Evolutionary conservation across 2,113 vertebrate species (phyloP).

Genomic region (Vulpes lagopus): DNA sequence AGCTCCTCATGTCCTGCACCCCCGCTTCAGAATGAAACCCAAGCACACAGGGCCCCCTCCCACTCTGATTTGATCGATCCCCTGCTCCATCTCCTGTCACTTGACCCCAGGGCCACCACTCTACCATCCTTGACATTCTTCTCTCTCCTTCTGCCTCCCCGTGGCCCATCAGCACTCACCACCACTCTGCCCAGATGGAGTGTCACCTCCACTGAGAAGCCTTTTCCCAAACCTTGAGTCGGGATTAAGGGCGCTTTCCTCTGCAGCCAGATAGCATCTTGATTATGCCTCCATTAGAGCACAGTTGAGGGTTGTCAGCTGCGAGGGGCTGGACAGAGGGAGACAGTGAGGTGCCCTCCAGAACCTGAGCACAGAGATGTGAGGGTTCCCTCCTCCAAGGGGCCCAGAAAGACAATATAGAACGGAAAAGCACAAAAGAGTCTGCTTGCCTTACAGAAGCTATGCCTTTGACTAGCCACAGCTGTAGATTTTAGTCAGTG

Average conservation of each 20-base stretch:
- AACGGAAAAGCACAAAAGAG: neutral
- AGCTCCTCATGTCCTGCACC: neutral
- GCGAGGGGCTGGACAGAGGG: neutral
- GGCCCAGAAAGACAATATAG: neutral
- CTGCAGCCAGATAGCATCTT: neutral
- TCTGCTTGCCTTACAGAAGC: neutral
- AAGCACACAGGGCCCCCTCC: neutral
- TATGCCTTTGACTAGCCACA: neutral
- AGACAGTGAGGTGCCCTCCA: neutral
- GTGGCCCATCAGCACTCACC: too few relatives aligned
- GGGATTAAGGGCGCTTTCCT: neutral
- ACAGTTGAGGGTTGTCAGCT: neutral
- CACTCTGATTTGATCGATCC: neutral
- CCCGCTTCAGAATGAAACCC: neutral
- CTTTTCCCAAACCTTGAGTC: conserved; percentile 1
- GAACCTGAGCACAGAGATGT: neutral
- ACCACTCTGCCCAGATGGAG: neutral
- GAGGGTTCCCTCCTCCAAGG: neutral
- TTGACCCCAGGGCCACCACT: neutral
- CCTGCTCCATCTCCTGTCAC: neutral
- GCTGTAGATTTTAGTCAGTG: neutral
- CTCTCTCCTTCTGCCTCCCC: neutral
- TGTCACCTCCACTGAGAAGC: neutral
- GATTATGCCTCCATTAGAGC: fast-evolving
- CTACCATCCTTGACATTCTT: neutral